Base-by-base conservation (phyloP, 2,888 invertebrate genomes). In the Tenthredo livida region DNA sequence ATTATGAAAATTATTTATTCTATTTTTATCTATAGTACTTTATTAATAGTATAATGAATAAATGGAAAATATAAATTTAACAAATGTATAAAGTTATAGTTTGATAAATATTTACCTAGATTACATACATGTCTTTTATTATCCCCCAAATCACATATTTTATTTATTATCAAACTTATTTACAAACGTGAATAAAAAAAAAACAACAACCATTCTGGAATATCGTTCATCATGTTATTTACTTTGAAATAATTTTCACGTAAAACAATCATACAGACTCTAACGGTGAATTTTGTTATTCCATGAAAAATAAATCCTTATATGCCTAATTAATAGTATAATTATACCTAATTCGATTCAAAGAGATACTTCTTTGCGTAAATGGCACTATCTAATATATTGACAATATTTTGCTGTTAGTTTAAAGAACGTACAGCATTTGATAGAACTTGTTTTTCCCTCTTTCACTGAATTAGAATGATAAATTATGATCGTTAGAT, bases 301-400 rank as follows among this genome's bases (percentile, higher is more conserved):
- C 17, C 6, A 7, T 50, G 17, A n/a, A n/a, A 50, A 50, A 50
- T 33, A 4, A 33, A 33, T 54, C n/a, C 54, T 54, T 54, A 54
- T 17, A 37, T 37, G n/a, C 6, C n/a, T 54, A n/a, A 50, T 17
- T 50, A 50, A 50, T 50, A 50, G n/a, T n/a, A 50, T 50, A n/a
- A 50, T 50, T 50, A 50, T 50, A 33, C 29, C 29, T 33, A 50
- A 50, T 50, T 50, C 50, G 6, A 1, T 50, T 50, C 50, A 50
- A 50, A 50, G 17, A 50, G 50, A 50, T 50, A 50, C 6, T 50
- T n/a, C 17, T 61, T 61, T 61, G 61, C 61, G 12, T 80, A 61
- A 80, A 80, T 80, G 37, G 80, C 80, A 80, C 80, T 80, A 61
- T 80, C 58, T 61, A 80, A 15, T 61, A 21, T 61, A 67, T 80